Base-by-base conservation (phyloP, 2,113 vertebrate species). In the Microtus montanus region DNA sequence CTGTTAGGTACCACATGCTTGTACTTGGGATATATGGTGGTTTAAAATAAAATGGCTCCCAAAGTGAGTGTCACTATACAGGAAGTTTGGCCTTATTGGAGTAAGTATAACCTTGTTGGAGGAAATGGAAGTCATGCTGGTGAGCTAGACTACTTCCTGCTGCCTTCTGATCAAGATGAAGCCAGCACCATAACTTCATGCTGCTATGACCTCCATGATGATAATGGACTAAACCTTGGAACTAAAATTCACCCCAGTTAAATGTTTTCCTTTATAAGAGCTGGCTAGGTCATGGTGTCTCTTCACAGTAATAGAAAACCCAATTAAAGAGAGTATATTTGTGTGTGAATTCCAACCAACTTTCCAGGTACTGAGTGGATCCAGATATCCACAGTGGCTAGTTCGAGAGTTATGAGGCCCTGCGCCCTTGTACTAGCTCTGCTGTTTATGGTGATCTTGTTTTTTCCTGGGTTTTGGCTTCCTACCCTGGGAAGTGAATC, bases 351-450 rank as follows among this genome's bases (percentile, higher is more conserved):
- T 4, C 8, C 47, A 20, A 38, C 10, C 13, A 64, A 58, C 11
- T 10, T 28, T 4, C 10, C 10, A 70, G 5, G 2, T 14, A 0
- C 11, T 47, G 22, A 22, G 22, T 22, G 30, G 0, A 1, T 64
- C 12, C 3, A 89, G 22, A 85, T 24, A 41, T 24, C 49, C 58
- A 79, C 0, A 7, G 68, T 83, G 33, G 13, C 41, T 22, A 88
- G 5, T 12, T 12, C 5, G 3, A 66, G 13, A 64, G 17, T 1
- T 26, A 19, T 66, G 22, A n/a, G 3, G 2, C 10, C 1, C 8
- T 9, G 15, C 0, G 1, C 7, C 2, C 20, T 78, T 38, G 22
- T 1, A 9, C 5, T n/a, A 44, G 2, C 28, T 85, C 14, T 58
- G 3, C 22, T 30, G 19, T 5, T 15, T 9, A 2, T 3, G 12